phyloP scores from a whole-genome alignment of 2,797 vertebrate species.

The Characodon lateralis region DNA sequence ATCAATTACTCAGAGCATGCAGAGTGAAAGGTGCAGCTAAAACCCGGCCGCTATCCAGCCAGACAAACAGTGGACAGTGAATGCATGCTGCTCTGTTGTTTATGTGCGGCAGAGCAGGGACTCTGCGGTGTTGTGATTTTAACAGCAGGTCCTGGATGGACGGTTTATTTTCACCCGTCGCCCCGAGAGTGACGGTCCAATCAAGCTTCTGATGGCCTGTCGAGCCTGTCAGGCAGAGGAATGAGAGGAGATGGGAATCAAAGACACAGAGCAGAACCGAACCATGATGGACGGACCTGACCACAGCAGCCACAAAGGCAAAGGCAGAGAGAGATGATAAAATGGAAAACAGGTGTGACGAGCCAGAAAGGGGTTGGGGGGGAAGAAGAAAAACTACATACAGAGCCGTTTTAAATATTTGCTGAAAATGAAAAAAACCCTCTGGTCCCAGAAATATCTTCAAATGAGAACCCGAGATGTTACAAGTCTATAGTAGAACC shows the following conservation, averaged over 20 bases:
- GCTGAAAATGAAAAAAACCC: not conserved
- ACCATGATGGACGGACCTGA: constrained; percentile 69
- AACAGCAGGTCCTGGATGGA: constrained; percentile 47
- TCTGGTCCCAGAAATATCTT: not conserved
- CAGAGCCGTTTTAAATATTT: too few species aligned
- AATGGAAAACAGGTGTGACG: constrained; percentile 36
- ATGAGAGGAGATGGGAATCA: constrained; percentile 75
- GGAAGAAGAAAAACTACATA: not conserved
- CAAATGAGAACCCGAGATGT: not conserved
- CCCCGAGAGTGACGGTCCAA: constrained; percentile 74
- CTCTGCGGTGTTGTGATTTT: constrained; percentile 69
- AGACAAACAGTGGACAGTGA: constrained; percentile 20
- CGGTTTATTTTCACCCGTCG: constrained; percentile 70
- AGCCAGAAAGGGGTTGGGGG: constrained; percentile 1
- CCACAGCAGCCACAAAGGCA: constrained; percentile 34
- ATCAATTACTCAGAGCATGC: constrained; percentile 48
- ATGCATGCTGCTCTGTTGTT: constrained; percentile 29
- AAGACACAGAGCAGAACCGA: constrained; percentile 63
- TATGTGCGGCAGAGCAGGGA: constrained; percentile 34
- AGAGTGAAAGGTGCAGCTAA: constrained; percentile 24
- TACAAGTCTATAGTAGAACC: too few species aligned
- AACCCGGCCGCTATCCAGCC: constrained; percentile 8
- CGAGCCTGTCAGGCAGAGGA: constrained; percentile 73
- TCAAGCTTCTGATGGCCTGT: constrained; percentile 66
- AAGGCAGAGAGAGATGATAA: constrained; percentile 9